phyloP scores from a whole-genome alignment of 2,113 vertebrate genomes.

The Perognathus longimembris region DNA sequence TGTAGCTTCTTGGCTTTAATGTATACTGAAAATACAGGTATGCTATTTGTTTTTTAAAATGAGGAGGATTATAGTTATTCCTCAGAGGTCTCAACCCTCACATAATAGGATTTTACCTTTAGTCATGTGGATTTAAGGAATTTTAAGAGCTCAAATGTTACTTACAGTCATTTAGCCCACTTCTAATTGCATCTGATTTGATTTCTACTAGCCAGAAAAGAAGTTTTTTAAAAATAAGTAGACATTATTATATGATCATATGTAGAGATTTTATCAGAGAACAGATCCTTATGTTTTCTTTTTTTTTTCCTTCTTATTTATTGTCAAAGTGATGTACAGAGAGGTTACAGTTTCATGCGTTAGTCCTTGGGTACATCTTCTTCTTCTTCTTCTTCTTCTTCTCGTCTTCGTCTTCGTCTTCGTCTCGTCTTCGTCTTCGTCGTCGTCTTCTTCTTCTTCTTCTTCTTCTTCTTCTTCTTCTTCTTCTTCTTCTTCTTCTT shows the following conservation, averaged over 20 bases:
- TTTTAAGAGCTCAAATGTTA: slow-evolving; percentile 19
- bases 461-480: too few relatives aligned
- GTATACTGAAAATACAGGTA: neutral
- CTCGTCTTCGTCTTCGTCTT: too few relatives aligned
- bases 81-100: neutral
- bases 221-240: neutral
- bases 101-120: slow-evolving; percentile 53
- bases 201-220: slow-evolving; percentile 5
- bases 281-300: slow-evolving; percentile 20
- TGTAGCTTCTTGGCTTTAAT: slow-evolving; percentile 19
- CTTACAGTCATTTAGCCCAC: neutral
- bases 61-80: slow-evolving; percentile 22
- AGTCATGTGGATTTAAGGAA: neutral
- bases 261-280: slow-evolving; percentile 32
- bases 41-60: slow-evolving; percentile 34
- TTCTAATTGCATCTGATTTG: neutral
- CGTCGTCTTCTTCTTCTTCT: too few relatives aligned
- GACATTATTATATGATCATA: slow-evolving; percentile 31
- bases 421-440: too few relatives aligned
- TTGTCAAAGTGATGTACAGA: too few relatives aligned
- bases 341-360: too few relatives aligned
- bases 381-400: too few relatives aligned
- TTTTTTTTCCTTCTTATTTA: too few relatives aligned
- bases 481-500: too few relatives aligned
- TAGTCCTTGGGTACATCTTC: too few relatives aligned